A percentile compares a stretch with the other conserved stretches of the same genome.
Evolutionary conservation across 2,113 vertebrate genomes (phyloP).

Genomic region (Esox niger): DNA sequence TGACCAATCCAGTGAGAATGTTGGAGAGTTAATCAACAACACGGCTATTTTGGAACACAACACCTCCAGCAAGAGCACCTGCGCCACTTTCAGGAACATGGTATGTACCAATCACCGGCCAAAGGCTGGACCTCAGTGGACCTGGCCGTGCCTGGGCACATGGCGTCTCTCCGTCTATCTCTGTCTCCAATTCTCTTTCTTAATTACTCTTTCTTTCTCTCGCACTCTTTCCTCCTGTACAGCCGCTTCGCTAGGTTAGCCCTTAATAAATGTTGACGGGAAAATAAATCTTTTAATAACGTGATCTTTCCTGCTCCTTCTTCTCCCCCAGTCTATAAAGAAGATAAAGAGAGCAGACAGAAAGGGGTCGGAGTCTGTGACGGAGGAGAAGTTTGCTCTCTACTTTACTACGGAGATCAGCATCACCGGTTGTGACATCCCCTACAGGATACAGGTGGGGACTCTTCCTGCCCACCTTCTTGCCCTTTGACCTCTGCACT

Average conservation of each 20-base stretch:
- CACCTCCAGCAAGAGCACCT: slow-evolving; percentile 79
- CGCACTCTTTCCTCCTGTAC: too few relatives aligned
- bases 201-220: too few relatives aligned
- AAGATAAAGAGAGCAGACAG: slow-evolving; percentile 95
- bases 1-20: slow-evolving; percentile 79
- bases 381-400: slow-evolving; percentile 94
- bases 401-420: slow-evolving; percentile 83
- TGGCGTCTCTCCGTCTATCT: too few relatives aligned
- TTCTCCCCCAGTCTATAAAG: slow-evolving; percentile 83
- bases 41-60: slow-evolving; percentile 86
- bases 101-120: too few relatives aligned
- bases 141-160: too few relatives aligned
- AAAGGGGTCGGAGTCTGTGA: slow-evolving; percentile 94
- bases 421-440: slow-evolving; percentile 75
- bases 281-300: too few relatives aligned
- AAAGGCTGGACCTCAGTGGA: too few relatives aligned
- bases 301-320: neutral
- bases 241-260: too few relatives aligned
- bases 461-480: neutral
- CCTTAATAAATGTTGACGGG: too few relatives aligned
- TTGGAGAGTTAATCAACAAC: slow-evolving; percentile 90
- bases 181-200: too few relatives aligned
- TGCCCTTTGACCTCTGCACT: neutral
- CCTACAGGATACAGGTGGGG: slow-evolving; percentile 81
- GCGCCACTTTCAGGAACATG: slow-evolving; percentile 92